These are phyloP conservation scores for Sarcophaga bullata DNA, from an alignment of 1,140 invertebrate genomes.

Conservation along the genomic window DNA sequence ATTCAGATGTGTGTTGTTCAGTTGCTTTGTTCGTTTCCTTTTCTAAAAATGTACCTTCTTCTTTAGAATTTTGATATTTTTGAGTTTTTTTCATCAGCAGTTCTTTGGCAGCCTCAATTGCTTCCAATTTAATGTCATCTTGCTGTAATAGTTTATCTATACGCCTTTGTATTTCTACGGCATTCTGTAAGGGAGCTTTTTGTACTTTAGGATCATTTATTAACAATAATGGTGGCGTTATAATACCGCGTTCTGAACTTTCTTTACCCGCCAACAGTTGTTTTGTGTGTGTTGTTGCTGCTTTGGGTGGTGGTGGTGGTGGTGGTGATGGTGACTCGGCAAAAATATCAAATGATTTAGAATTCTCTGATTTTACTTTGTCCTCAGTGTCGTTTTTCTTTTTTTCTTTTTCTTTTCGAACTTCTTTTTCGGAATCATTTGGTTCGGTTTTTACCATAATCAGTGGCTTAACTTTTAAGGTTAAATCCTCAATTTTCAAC, in stretches of 20 bases:
- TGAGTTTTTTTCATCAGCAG: constrained; percentile 42
- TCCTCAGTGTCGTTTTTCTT: neutral
- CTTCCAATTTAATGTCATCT: constrained; percentile 49
- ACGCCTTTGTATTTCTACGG: constrained; percentile 55
- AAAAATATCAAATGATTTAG: constrained; percentile 53
- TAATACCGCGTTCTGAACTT: neutral
- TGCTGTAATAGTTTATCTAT: constrained; percentile 59
- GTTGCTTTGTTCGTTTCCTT: neutral
- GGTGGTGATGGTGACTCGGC: constrained; percentile 57
- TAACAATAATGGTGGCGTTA: constrained; percentile 26
- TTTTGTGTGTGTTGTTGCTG: neutral
- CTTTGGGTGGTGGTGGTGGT: constrained; percentile 44
- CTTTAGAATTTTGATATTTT: constrained; percentile 36
- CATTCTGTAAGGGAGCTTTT: constrained; percentile 27
- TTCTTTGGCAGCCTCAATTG: constrained; percentile 43
- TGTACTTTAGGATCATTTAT: neutral
- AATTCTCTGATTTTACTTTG: neutral
- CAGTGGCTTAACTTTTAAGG: constrained; percentile 11
- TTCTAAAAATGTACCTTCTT: neutral
- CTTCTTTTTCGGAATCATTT: constrained; percentile 36
- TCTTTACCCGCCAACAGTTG: neutral
- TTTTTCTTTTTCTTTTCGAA: neutral
- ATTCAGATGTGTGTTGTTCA: neutral
- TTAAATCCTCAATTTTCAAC: constrained; percentile 20
- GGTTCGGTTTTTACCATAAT: constrained; percentile 28